Base-by-base conservation (phyloP, 1,140 invertebrate species). In the Drosophila varians region DNA sequence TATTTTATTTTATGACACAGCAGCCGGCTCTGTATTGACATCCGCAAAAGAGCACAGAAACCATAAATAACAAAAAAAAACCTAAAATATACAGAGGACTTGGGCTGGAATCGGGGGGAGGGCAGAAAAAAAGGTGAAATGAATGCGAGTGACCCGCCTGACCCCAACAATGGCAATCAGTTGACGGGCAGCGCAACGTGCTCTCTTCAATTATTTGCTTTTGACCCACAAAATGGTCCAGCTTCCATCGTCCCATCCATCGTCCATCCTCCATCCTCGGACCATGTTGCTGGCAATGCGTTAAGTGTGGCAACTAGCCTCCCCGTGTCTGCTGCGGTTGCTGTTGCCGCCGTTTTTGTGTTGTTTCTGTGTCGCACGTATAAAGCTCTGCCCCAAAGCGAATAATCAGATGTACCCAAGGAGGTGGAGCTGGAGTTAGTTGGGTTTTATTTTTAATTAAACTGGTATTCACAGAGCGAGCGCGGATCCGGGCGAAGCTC, bases 381-480 rank as follows among this genome's bases (percentile, higher is more conserved):
- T 49, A 61, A 38, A 46, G 21, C 68, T 8, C 12, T 18, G 52
- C 26, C 51, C 66, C 47, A 58, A 40, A 62, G 75, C 77, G 47
- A 55, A 66, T 69, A 77, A 83, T 83, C 78, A 77, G 72, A 64
- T 52, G 53, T 43, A 43, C 23, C 48, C 69, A 12, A 11, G 60
- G 26, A 42, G 46, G 36, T 43, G 36, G 47, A 47, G 25, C 16
- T 25, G 54, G 53, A 61, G 65, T 38, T 38, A 38, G 36, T 45
- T 58, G 66, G 77, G 77, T 69, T 86, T 79, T 86, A 86, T 86
- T 86, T 83, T 83, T 83, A 83, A 83, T 83, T 83, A 83, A 83
- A 86, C 56, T 69, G 43, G 23, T 47, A 74, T 58, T 69, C 52
- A 42, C 26, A 52, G 9, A 49, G 47, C 36, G 55, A 34, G 38